phyloP scores from a whole-genome alignment of 2,797 vertebrate species.

The Pseudomugil tenellus region DNA sequence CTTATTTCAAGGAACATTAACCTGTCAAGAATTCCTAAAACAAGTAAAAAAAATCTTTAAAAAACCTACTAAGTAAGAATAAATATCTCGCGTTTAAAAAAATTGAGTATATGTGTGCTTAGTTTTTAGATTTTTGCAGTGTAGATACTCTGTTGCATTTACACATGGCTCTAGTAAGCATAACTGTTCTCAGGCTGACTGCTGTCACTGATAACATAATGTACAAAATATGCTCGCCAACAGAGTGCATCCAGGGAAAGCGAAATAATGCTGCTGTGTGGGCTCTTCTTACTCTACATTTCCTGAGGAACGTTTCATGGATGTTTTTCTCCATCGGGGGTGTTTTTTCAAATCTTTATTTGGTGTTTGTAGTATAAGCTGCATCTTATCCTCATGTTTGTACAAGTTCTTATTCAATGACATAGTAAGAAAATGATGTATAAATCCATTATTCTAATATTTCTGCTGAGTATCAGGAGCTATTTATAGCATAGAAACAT shows the following conservation, averaged over 20 bases:
- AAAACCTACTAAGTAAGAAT: no score
- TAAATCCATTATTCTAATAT: no score
- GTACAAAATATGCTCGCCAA: not conserved
- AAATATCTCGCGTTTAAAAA: no score
- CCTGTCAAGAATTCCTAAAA: no score
- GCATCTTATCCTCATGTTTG: not conserved
- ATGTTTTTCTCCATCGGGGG: not conserved
- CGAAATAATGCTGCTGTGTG: constrained; percentile 1
- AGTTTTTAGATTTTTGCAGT: no score
- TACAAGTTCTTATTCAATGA: not conserved
- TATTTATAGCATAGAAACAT: no score
- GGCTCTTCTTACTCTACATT: not conserved
- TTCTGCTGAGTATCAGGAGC: no score
- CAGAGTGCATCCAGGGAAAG: not conserved
- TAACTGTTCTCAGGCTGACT: not conserved
- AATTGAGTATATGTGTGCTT: no score
- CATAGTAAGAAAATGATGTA: no score
- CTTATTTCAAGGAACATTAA: no score
- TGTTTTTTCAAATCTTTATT: not conserved
- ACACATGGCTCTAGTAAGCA: not conserved
- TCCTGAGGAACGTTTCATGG: not conserved
- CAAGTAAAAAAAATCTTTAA: no score
- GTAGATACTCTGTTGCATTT: not conserved
- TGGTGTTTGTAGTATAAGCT: not conserved
- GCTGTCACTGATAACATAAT: not conserved